Evolutionary conservation across 2,113 vertebrate species (phyloP).

Genomic region (Campylorhamphus procurvoides): DNA sequence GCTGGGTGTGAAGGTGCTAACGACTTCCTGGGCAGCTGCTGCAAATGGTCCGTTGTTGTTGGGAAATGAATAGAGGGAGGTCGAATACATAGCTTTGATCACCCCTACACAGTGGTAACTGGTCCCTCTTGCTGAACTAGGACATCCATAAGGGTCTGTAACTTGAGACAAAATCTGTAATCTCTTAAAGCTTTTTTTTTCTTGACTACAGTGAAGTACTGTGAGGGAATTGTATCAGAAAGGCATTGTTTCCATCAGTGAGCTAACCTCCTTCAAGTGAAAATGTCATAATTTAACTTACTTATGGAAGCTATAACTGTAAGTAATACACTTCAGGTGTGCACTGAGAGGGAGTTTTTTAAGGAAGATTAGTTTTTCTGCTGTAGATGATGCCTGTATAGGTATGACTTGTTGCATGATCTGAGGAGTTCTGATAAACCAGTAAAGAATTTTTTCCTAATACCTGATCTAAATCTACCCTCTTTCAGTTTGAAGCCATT

Average conservation of each 20-base stretch:
- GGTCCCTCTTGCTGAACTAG: too few species aligned
- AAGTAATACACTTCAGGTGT: background rate
- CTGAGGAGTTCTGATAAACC: background rate
- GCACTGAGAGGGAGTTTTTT: background rate
- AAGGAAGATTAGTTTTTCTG: background rate
- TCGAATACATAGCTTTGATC: too few species aligned
- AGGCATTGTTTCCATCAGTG: background rate
- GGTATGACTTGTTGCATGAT: background rate
- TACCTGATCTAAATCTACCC: background rate
- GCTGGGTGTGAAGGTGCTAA: too few species aligned
- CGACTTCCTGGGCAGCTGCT: too few species aligned
- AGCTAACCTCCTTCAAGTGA: background rate
- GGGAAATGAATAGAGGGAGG: too few species aligned
- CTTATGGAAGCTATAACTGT: background rate
- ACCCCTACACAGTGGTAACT: too few species aligned
- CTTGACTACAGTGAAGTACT: background rate
- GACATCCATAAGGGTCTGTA: background rate
- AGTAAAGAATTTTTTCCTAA: background rate
- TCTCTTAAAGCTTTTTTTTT: background rate
- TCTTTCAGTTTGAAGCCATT: background rate
- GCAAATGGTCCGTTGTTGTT: too few species aligned
- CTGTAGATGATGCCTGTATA: background rate
- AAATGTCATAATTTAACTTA: background rate
- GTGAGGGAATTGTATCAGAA: background rate
- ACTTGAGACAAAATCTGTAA: background rate